Evolutionary conservation across 2,888 invertebrate genomes (phyloP).

Genomic region (Tenodera sinensis): DNA sequence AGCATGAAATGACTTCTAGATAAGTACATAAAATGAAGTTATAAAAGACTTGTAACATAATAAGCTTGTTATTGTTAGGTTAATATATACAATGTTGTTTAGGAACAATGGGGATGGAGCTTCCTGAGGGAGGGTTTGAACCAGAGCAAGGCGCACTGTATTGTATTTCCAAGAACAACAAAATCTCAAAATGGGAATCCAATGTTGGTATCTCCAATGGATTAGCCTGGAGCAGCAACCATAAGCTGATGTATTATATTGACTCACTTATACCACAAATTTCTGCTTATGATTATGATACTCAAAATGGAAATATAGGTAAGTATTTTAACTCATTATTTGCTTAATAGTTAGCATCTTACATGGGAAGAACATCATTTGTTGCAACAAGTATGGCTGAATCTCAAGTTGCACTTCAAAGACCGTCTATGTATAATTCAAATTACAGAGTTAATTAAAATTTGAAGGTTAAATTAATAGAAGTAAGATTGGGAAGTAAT

Average conservation of each 20-base stretch:
- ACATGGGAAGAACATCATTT: too few species aligned
- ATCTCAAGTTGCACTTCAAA: too few species aligned
- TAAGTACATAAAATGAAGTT: too few species aligned
- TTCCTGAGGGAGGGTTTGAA: constrained; percentile 48
- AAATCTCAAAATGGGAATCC: constrained; percentile 27
- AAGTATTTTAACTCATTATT: constrained; percentile 39
- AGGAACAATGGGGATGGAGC: constrained; percentile 60
- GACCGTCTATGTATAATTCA: too few species aligned
- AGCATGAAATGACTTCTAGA: too few species aligned
- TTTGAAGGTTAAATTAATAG: not conserved
- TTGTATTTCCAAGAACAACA: not conserved
- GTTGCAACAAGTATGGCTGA: too few species aligned
- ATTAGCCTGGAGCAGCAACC: constrained; percentile 66
- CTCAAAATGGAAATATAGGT: constrained; percentile 61
- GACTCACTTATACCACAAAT: constrained; percentile 66
- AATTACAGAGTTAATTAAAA: too few species aligned
- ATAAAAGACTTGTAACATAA: too few species aligned
- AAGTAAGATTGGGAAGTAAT: too few species aligned
- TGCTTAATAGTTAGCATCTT: too few species aligned
- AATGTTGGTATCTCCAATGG: constrained; percentile 70
- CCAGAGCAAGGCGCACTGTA: constrained; percentile 49
- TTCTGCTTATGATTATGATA: constrained; percentile 69
- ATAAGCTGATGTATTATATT: constrained; percentile 68
- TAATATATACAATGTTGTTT: not conserved
- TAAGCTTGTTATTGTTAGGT: too few species aligned